Base-by-base conservation (phyloP, 2,888 invertebrate genomes). In the Gibbula magus region DNA sequence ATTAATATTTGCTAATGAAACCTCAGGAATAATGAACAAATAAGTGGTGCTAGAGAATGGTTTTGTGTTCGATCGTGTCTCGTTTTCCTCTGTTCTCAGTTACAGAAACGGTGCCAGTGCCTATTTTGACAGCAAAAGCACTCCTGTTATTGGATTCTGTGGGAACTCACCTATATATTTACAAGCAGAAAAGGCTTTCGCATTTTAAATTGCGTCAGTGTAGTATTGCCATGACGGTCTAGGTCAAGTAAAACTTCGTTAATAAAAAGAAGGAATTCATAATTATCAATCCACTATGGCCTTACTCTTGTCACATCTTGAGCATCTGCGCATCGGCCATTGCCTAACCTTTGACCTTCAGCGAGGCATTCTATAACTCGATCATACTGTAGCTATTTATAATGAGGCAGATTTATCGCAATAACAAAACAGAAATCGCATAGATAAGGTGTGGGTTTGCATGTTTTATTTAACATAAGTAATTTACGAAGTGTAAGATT, bases 261-360 rank as follows among this genome's bases (percentile, higher is more conserved):
- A 70, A 70, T 70, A 70, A 70, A 70, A 70, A 35, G 70, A 70
- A 70, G 70, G 70, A 70, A 70, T 70, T 70, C 70, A 70, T 70
- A 70, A 70, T 70, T 70, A 70, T 70, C 70, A 70, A 70, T 70
- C 70, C 70, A 70, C 70, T 70, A 39, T 70, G 70, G 70, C 70
- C 70, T 70, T 70, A 35, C 70, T 70, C 70, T 70, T 70, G 70
- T 70, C 70, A 70, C 70, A 70, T 70, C 70, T 70, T 70, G 70
- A 70, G 70, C 70, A 70, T 70, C 70, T 70, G 70, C 70, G 70
- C 70, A 70, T 70, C 70, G 70, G 70, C 70, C 70, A 70, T 70
- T 70, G 39, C 70, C 32, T 70, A 70, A 70, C 70, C 70, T 70
- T 70, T 70, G 70, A 70, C 70, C 70, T 70, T 70, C 70, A 70